Evolutionary conservation across 1,140 invertebrate genomes (phyloP), one percentile per base, ranked within the genome.

Genomic region (Neuroterus valhalla): DNA sequence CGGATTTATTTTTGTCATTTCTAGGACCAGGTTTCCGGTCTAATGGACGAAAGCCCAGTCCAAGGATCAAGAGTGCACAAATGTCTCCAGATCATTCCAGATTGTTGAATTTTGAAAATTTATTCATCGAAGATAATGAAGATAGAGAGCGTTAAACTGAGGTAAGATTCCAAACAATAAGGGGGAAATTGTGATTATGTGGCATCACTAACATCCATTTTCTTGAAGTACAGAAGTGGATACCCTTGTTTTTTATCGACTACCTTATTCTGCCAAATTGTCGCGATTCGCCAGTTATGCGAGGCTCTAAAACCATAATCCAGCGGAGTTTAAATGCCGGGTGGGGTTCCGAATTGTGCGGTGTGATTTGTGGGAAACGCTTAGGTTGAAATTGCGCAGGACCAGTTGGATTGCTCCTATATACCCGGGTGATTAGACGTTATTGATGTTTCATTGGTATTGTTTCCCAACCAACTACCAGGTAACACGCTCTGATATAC

Each of bases 351-450:
- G 77, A 81, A 86, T 86, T 79, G 86, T 77, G 79, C 72, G 75
- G 79, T 80, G 86, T 88, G 88, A 89, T 89, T 89, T 88, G 87
- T 88, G 82, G 81, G 71, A 82, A 76, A 82, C 86, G 87, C 85
- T 89, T 88, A 89, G 86, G 83, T 86, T 84, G 86, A 88, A 89
- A 88, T 89, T 89, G 83, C 85, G 75, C 83, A 84, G 82, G 82
- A 87, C 83, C 84, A 77, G 81, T 76, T 81, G 78, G 80, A 85
- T 85, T 84, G 85, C 81, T 81, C 84, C 81, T 78, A 80, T 80
- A 75, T 81, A 62, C 73, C 79, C 80, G 75, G 83, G 82, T 85
- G 86, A 87, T 88, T 87, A 86, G 87, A 85, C 80, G 82, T 88
- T 88, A 88, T 88, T 83, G 86, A 88, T 86, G 85, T 82, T 81